Conservation (phyloP, 92 coral and sea anemone genomes). For the Chrysogorgia sp. region DNA sequence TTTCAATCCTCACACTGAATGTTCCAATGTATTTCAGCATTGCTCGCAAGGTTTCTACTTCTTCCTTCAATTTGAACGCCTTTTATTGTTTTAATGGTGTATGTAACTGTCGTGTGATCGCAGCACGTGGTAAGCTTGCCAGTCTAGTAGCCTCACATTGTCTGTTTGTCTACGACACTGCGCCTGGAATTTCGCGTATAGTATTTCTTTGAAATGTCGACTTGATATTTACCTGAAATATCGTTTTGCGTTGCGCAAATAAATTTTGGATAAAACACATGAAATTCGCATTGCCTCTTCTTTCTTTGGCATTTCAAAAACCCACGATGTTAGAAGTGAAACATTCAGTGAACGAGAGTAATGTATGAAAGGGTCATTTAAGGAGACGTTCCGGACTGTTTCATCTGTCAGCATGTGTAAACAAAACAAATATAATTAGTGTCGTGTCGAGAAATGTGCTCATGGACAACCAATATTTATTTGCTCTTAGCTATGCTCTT, state of each 20-base stretch:
- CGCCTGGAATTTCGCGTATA: neutral
- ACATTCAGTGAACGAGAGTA: slow-evolving; percentile 21
- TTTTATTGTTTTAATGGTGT: no score
- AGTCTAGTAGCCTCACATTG: neutral
- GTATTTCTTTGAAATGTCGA: neutral
- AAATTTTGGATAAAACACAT: no score
- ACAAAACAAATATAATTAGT: slow-evolving; percentile 26
- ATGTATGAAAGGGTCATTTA: slow-evolving; percentile 8
- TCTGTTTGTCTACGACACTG: neutral
- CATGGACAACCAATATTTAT: neutral
- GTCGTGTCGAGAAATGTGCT: slow-evolving; percentile 21
- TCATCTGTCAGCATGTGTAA: slow-evolving; percentile 39
- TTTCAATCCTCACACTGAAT: no score
- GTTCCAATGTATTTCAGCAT: no score
- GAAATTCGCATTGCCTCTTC: neutral
- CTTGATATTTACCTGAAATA: no score
- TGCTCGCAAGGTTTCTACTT: neutral
- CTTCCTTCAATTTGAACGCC: neutral
- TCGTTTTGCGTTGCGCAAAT: no score
- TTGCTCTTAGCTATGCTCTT: no score
- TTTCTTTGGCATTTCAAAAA: neutral
- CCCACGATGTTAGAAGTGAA: neutral
- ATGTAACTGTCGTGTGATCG: neutral
- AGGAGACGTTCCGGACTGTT: neutral
- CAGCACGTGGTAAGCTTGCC: neutral